These are phyloP conservation scores for Zosterops lateralis DNA, from an alignment of 2,113 vertebrate species.

Conservation along the genomic window DNA sequence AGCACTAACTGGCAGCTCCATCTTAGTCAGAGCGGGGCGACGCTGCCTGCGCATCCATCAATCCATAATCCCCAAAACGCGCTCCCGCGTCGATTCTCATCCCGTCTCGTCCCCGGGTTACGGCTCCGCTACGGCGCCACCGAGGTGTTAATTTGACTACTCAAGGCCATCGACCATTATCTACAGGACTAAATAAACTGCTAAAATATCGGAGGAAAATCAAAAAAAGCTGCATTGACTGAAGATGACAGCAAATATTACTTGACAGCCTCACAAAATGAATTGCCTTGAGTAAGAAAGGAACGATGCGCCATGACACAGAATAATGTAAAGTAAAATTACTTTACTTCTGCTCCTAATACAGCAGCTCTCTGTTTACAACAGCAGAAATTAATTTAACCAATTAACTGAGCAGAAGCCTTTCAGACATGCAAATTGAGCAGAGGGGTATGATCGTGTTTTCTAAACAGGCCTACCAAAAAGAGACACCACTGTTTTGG, in stretches of 20 bases:
- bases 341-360: slow-evolving; percentile 4
- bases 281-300: slow-evolving; percentile 39
- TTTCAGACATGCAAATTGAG: slow-evolving; percentile 45
- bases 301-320: not conserved
- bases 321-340: slow-evolving; percentile 25
- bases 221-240: not conserved
- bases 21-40: slow-evolving; percentile 70
- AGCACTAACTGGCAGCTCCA: slow-evolving; percentile 55
- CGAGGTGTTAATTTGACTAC: slow-evolving; percentile 42
- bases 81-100: slow-evolving; percentile 40
- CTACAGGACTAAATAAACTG: slow-evolving; percentile 17
- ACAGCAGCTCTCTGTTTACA: not conserved
- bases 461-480: not conserved
- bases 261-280: slow-evolving; percentile 30
- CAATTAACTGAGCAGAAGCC: slow-evolving; percentile 19
- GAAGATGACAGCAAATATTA: not conserved
- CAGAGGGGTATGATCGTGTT: not conserved
- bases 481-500: not conserved
- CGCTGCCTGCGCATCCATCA: slow-evolving; percentile 53
- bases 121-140: not conserved
- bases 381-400: slow-evolving; percentile 25
- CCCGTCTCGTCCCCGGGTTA: slow-evolving; percentile 29
- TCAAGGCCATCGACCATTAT: slow-evolving; percentile 43
- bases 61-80: slow-evolving; percentile 65
- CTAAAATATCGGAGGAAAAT: not conserved